A percentile compares a stretch with the other conserved stretches of the same genome.
Conservation (phyloP, 2,113 vertebrate genomes). For the Echinops telfairi region DNA sequence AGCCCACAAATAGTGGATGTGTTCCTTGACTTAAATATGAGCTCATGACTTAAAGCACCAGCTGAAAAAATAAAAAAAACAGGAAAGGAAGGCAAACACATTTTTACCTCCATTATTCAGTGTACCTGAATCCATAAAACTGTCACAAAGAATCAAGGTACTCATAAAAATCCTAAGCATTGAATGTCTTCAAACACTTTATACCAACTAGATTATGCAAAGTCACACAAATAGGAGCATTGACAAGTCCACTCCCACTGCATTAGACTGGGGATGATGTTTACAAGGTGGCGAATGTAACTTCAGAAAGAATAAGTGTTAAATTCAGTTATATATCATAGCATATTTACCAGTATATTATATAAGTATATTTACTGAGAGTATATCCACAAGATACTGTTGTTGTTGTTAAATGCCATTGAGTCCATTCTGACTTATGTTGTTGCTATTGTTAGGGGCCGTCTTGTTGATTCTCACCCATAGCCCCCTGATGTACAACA, state of each 20-base stretch:
- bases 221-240: constrained; percentile 55
- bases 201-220: neutral
- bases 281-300: constrained; percentile 84
- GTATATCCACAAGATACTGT: constrained; percentile 75
- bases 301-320: constrained; percentile 82
- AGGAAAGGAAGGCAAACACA: constrained; percentile 62
- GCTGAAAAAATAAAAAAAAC: constrained; percentile 48
- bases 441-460: no score
- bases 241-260: constrained; percentile 30
- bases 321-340: constrained; percentile 73
- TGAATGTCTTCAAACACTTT: neutral
- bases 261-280: constrained; percentile 52
- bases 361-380: constrained; percentile 82
- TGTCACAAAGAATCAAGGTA: constrained; percentile 77
- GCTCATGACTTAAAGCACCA: neutral
- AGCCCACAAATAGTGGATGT: neutral
- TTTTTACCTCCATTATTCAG: constrained; percentile 61
- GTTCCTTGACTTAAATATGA: constrained; percentile 3
- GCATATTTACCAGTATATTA: constrained; percentile 71
- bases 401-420: no score
- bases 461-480: no score
- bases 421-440: no score
- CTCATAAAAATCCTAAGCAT: constrained; percentile 68
- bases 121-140: constrained; percentile 69
- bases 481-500: no score